A percentile compares a stretch with the other conserved stretches of the same genome.
Evolutionary conservation across 2,888 invertebrate genomes (phyloP).

Genomic region (Eupithecia tripunctaria): DNA sequence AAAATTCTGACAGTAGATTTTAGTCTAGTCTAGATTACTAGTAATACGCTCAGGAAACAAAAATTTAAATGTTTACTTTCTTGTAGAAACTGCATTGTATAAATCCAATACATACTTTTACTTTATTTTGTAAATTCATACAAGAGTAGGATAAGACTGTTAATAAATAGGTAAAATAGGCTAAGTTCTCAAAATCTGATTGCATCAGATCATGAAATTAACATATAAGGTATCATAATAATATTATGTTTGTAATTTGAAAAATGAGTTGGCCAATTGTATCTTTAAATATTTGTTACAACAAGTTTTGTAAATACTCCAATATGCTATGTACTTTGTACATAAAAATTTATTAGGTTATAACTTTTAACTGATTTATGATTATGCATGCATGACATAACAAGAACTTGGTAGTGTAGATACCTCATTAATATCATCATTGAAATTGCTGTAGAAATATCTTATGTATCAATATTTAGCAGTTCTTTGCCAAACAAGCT

Average conservation of each 20-base stretch:
- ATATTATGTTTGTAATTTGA: background rate
- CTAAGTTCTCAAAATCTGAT: background rate
- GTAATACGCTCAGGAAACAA: background rate
- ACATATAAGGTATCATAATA: background rate
- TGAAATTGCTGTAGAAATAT: background rate
- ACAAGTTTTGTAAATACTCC: constrained; percentile 34
- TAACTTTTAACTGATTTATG: background rate
- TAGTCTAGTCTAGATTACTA: background rate
- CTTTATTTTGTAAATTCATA: constrained; percentile 32
- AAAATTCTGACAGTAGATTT: background rate
- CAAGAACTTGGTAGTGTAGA: background rate
- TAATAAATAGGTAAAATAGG: constrained; percentile 15
- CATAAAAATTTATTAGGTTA: constrained; percentile 7
- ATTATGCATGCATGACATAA: constrained; percentile 13
- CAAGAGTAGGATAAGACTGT: constrained; percentile 52
- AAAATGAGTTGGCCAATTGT: constrained; percentile 18
- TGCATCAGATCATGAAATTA: background rate
- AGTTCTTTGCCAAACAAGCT: background rate
- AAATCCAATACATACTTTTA: background rate
- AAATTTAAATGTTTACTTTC: background rate
- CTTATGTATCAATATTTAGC: background rate
- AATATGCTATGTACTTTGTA: constrained; percentile 16
- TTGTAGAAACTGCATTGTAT: background rate
- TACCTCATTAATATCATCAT: background rate
- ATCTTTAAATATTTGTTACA: constrained; percentile 31